These are phyloP conservation scores for Anthoscopus minutus DNA, from an alignment of 2,113 vertebrate genomes.

Conservation along the genomic window DNA sequence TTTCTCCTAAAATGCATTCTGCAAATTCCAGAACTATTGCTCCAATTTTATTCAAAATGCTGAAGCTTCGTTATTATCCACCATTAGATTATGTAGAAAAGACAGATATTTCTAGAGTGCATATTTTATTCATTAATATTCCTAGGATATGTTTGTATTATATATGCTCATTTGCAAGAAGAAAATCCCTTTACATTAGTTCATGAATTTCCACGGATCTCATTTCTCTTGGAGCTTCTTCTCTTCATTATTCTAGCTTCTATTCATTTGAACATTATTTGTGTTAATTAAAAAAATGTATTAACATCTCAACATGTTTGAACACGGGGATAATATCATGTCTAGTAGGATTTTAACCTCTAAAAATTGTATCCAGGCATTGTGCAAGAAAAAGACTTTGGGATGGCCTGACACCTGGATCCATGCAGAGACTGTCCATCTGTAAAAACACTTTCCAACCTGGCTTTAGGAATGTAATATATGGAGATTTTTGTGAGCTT, in stretches of 20 bases:
- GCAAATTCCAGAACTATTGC: neutral
- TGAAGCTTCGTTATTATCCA: neutral
- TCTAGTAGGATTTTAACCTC: neutral
- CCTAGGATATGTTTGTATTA: neutral
- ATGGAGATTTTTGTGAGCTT: neutral
- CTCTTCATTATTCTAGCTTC: neutral
- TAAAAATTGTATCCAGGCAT: neutral
- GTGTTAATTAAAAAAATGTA: neutral
- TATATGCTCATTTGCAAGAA: neutral
- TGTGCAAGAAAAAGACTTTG: neutral
- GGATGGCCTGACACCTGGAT: accelerated
- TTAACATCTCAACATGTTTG: neutral
- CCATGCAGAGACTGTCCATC: neutral
- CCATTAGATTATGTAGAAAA: neutral
- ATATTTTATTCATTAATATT: neutral
- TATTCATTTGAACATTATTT: neutral
- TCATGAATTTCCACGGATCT: neutral
- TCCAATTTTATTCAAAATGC: neutral
- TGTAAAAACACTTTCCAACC: neutral
- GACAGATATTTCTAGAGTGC: neutral
- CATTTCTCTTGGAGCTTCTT: neutral
- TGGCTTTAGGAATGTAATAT: neutral
- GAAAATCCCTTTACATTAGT: neutral
- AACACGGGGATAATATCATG: neutral
- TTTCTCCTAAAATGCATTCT: neutral